phyloP scores from a whole-genome alignment of 2,113 vertebrate genomes.

The Ptilonorhynchus violaceus region DNA sequence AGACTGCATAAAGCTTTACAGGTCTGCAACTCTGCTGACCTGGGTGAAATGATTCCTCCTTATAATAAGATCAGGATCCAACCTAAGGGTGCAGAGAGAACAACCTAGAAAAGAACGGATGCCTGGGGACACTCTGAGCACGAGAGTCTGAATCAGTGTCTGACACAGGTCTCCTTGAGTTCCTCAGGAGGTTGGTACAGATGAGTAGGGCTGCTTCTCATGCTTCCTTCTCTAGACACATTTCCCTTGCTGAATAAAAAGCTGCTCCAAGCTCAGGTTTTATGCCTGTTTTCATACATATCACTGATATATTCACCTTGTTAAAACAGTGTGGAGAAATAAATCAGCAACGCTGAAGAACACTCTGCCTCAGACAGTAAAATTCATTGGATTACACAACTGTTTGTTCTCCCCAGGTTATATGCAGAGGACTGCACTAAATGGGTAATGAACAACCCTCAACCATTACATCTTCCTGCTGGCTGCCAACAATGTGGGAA shows the following conservation, averaged over 20 bases:
- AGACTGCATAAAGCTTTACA: background rate
- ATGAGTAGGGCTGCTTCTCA: background rate
- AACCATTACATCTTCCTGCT: background rate
- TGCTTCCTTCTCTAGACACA: background rate
- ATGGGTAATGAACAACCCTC: background rate
- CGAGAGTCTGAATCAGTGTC: background rate
- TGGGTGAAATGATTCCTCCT: background rate
- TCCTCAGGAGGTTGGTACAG: background rate
- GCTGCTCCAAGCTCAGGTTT: background rate
- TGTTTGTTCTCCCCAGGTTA: background rate
- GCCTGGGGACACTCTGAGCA: background rate
- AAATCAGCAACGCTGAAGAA: background rate
- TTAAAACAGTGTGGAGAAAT: background rate
- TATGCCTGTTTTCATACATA: background rate
- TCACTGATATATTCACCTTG: background rate
- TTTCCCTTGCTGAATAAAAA: background rate
- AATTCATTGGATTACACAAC: background rate
- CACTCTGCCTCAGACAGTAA: background rate
- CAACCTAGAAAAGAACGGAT: background rate
- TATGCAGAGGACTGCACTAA: background rate
- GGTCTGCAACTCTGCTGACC: background rate
- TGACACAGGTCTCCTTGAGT: background rate
- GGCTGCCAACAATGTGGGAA: background rate
- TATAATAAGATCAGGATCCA: background rate
- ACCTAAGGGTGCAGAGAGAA: background rate